Base-by-base conservation (phyloP, 1,140 invertebrate species). In the Hestina assimilis region DNA sequence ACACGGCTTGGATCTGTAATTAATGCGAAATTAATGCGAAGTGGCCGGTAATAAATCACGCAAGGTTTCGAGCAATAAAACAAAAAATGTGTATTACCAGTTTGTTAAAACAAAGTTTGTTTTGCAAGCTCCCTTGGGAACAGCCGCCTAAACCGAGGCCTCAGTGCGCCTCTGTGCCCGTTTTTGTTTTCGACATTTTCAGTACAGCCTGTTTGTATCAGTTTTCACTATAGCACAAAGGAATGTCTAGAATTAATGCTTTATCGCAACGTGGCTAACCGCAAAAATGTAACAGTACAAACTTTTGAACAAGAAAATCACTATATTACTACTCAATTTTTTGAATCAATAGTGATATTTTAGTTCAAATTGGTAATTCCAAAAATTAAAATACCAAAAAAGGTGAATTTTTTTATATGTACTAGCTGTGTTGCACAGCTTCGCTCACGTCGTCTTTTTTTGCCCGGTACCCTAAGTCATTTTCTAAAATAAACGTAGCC, bases 21-120 rank as follows among this genome's bases (percentile, higher is more conserved):
- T 71, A 83, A 87, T 87, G 73, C 59, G 73, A 79, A 83, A 87
- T 84, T 83, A 83, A 87, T 87, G 75, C 79, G 76, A 83, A 83
- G 72, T 79, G 73, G 69, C 68, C 63, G 64, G 65, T 74, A 65
- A 78, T 86, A 83, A 85, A 85, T 85, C 76, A 78, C 69, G 45
- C 42, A 73, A 66, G 74, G 57, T 79, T 82, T 73, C 42, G 59
- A 69, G 70, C 66, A 81, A 79, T 83, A 83, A 78, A 81, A 83
- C 74, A 86, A 86, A 86, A 86, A 84, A 80, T 75, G 68, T 63
- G 68, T 79, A 79, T 82, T 75, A 75, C 71, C 78, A 82, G 72
- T 84, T 83, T 78, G 74, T 79, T 82, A 77, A 71, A 83, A 83
- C 77, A 87, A 78, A 84, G 59, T 81, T 84, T 80, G 47, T 50